Percentiles rank a stretch among this genome's conserved stretches.
These are phyloP conservation scores for Nesoenas mayeri DNA, from an alignment of 2,113 vertebrate species.

Conservation along the genomic window DNA sequence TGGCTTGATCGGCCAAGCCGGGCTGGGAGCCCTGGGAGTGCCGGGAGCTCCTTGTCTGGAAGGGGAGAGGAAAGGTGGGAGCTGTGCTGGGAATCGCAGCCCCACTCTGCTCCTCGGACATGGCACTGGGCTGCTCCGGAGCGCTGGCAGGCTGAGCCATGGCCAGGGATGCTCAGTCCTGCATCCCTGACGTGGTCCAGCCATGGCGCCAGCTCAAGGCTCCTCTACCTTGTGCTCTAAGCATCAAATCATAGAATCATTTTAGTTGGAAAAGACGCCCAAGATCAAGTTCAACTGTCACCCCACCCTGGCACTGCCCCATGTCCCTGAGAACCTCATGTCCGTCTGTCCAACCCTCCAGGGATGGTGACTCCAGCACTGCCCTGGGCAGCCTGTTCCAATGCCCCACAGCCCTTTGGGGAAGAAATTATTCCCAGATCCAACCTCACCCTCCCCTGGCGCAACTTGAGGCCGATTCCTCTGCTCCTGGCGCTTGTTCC, in stretches of 20 bases:
- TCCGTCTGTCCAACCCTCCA: too few relatives aligned
- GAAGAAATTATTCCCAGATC: too few relatives aligned
- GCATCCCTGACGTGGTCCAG: accelerated
- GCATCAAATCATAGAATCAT: background rate
- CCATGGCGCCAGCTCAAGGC: accelerated
- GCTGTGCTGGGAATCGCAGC: accelerated
- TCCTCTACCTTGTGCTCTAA: background rate
- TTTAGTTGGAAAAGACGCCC: too few relatives aligned
- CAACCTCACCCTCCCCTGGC: too few relatives aligned
- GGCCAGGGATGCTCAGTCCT: background rate
- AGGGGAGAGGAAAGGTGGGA: background rate
- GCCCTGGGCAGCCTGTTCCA: too few relatives aligned
- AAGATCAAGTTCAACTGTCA: too few relatives aligned
- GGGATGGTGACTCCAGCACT: too few relatives aligned
- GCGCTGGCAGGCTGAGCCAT: accelerated
- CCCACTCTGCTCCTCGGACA: accelerated
- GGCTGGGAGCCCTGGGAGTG: slow-evolving; percentile 96
- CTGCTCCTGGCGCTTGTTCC: too few relatives aligned
- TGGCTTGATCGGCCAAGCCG: slow-evolving; percentile 95
- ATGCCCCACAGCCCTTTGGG: too few relatives aligned
- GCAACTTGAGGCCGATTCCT: too few relatives aligned
- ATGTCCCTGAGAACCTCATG: too few relatives aligned
- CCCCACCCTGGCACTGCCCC: too few relatives aligned
- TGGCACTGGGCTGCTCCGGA: accelerated
- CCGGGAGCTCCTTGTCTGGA: slow-evolving; percentile 91